These are phyloP conservation scores for Nothobranchius furzeri DNA, from an alignment of 2,113 vertebrate species.

Conservation along the genomic window DNA sequence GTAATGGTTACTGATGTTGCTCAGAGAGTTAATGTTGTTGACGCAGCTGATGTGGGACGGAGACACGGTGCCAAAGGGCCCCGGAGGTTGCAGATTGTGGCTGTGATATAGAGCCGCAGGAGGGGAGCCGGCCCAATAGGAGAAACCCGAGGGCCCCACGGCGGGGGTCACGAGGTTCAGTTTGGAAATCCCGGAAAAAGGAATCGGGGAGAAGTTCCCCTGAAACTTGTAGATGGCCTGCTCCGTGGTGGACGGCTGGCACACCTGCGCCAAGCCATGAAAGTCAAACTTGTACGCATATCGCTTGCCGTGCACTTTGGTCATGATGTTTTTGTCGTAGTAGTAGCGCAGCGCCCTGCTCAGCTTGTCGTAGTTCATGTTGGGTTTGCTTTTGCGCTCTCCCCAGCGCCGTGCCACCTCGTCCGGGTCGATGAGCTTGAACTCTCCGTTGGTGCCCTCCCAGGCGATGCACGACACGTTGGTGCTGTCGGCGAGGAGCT, in stretches of 20 bases:
- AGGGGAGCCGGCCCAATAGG: conserved; percentile 92
- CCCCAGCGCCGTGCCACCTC: conserved; percentile 98
- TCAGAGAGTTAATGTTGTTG: conserved; percentile 84
- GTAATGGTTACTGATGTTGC: conserved; percentile 86
- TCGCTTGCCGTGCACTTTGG: conserved; percentile 96
- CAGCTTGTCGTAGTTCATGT: conserved; percentile 99
- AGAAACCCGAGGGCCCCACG: conserved; percentile 89
- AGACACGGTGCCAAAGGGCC: conserved; percentile 87
- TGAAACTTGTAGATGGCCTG: conserved; percentile 96
- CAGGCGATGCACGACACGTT: conserved; percentile 95
- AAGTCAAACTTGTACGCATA: conserved; percentile 99
- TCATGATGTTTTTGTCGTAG: conserved; percentile 99
- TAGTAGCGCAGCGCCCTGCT: conserved; percentile 98
- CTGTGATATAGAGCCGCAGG: conserved; percentile 87
- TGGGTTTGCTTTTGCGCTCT: conserved; percentile 96
- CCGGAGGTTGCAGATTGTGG: conserved; percentile 86
- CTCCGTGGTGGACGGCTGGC: conserved; percentile 91
- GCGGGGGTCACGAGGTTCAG: conserved; percentile 93
- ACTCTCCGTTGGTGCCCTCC: conserved; percentile 96
- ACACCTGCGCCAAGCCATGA: conserved; percentile 95
- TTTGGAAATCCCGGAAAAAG: conserved; percentile 94
- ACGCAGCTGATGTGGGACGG: conserved; percentile 87
- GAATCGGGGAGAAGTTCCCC: conserved; percentile 89
- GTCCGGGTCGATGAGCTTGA: conserved; percentile 96
- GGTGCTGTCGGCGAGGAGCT: conserved; percentile 91